These are phyloP conservation scores for Girardinus metallicus DNA, from an alignment of 2,797 vertebrate species.

Conservation along the genomic window DNA sequence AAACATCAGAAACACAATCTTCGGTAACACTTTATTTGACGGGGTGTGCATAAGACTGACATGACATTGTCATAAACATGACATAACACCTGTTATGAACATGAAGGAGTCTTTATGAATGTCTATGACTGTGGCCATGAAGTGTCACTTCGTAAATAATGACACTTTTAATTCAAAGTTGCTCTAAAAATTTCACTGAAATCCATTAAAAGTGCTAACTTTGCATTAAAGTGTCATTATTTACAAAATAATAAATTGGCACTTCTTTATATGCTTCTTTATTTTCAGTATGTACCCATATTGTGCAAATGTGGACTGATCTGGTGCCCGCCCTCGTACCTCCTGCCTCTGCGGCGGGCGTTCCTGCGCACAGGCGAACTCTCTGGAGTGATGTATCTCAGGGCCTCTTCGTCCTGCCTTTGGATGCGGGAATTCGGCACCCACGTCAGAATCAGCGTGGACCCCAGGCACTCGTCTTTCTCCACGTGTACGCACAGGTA, in stretches of 20 bases:
- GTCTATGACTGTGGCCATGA: no score
- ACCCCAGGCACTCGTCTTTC: constrained; percentile 93
- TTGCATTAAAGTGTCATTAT: no score
- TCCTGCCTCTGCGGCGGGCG: constrained; percentile 80
- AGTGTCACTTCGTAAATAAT: no score
- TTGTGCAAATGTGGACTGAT: background rate
- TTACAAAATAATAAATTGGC: no score
- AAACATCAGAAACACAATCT: background rate
- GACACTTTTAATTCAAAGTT: no score
- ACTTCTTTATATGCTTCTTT: background rate
- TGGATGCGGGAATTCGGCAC: constrained; percentile 97
- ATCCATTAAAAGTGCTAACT: no score
- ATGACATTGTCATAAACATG: no score
- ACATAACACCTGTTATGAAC: no score
- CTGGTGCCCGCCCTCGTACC: constrained; percentile 44
- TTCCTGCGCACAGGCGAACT: constrained; percentile 91
- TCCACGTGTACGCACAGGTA: constrained; percentile 95
- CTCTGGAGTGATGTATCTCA: constrained; percentile 95
- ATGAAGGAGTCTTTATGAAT: no score
- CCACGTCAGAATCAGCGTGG: constrained; percentile 95
- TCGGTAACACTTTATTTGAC: background rate
- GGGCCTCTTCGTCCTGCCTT: constrained; percentile 94
- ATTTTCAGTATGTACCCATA: background rate
- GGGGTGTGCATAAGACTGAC: no score
- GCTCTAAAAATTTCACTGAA: no score